Evolutionary conservation across 1,140 invertebrate genomes (phyloP).

Genomic region (Rhopalosiphum padi): DNA sequence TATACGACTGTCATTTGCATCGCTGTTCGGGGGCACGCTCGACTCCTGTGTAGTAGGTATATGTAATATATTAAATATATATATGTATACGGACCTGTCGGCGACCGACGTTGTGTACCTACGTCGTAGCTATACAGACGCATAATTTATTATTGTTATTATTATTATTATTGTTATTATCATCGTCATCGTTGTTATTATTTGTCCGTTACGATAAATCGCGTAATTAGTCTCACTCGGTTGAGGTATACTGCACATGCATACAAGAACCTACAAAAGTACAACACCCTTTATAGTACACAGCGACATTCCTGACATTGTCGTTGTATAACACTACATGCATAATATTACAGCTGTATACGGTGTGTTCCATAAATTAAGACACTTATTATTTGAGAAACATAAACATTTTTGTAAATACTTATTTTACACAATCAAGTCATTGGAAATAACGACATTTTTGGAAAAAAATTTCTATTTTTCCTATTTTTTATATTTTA

Average conservation of each 20-base stretch:
- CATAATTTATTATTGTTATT: background rate
- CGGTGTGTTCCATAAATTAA: background rate
- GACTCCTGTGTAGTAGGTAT: background rate
- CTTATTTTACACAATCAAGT: too few relatives aligned
- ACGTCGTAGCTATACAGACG: background rate
- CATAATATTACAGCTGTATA: background rate
- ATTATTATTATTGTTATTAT: too few relatives aligned
- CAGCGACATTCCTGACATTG: background rate
- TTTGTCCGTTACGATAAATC: background rate
- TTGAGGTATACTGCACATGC: background rate
- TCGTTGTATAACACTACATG: background rate
- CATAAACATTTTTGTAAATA: too few relatives aligned
- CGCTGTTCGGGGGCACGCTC: background rate
- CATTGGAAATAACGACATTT: background rate
- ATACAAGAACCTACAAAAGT: background rate
- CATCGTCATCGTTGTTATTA: background rate
- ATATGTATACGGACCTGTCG: background rate
- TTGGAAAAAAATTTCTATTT: background rate
- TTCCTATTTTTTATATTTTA: background rate
- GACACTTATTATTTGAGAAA: too few relatives aligned
- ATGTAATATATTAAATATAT: background rate
- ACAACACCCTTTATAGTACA: background rate
- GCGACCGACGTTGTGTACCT: too few relatives aligned
- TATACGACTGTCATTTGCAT: constrained; percentile 6
- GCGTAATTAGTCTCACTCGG: background rate